A percentile compares a stretch with the other conserved stretches of the same genome.
phyloP scores from a whole-genome alignment of 53 echinoderm and acorn worm genomes.

The Henricia sp. region DNA sequence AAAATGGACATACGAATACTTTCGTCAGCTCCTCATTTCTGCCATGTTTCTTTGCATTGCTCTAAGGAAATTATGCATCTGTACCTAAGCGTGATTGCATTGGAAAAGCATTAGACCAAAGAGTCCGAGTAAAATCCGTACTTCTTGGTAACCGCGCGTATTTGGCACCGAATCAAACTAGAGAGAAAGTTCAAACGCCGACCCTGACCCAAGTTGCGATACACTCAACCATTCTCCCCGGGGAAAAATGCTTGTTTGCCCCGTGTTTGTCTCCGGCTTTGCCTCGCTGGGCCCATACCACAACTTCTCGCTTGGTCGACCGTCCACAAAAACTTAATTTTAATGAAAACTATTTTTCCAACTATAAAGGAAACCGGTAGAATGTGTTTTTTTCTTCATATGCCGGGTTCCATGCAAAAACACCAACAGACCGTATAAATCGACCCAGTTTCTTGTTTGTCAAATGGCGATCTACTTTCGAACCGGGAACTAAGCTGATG shows the following conservation, averaged over 20 bases:
- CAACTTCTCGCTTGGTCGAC: slow-evolving; percentile 7
- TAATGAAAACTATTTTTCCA: slow-evolving; percentile 24
- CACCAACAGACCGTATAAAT: neutral
- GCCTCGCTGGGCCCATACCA: slow-evolving; percentile 5
- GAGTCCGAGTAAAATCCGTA: no score
- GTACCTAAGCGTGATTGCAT: no score
- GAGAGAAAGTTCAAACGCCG: neutral
- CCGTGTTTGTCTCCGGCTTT: slow-evolving; percentile 18
- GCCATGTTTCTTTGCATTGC: no score
- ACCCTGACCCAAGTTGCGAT: slow-evolving; percentile 30
- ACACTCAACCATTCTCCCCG: neutral
- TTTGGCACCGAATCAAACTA: neutral
- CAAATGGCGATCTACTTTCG: neutral
- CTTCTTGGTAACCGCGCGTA: no score
- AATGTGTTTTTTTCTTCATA: slow-evolving; percentile 1
- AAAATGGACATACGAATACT: no score
- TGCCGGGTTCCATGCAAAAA: neutral
- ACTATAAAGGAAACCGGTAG: slow-evolving; percentile 39
- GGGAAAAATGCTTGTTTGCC: no score
- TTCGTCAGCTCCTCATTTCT: no score
- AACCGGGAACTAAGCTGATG: slow-evolving; percentile 3
- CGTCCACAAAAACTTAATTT: slow-evolving; percentile 22
- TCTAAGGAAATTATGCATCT: no score
- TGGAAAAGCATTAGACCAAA: no score
- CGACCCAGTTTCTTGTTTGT: slow-evolving; percentile 37